Conservation (phyloP, 2,113 vertebrate genomes). For the Anthoscopus minutus region DNA sequence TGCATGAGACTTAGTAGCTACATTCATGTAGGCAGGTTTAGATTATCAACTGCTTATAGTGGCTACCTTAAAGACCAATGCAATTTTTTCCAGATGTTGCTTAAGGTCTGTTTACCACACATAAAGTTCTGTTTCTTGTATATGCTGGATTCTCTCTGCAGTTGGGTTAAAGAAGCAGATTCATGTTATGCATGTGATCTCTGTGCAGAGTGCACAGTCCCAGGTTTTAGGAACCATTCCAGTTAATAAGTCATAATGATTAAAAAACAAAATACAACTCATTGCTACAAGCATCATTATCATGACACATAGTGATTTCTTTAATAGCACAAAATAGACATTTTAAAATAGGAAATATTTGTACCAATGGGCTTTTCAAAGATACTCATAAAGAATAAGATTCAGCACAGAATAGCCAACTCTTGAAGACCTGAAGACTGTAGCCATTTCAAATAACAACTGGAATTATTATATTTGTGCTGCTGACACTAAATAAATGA, state of each 20-base stretch:
- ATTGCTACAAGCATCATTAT: background rate
- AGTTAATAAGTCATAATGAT: slow-evolving; percentile 2
- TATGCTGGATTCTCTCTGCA: background rate
- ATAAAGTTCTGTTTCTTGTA: background rate
- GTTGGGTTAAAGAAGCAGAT: background rate
- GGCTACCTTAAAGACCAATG: background rate
- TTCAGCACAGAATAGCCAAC: background rate
- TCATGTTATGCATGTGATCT: background rate
- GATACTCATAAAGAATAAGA: background rate
- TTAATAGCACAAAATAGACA: background rate
- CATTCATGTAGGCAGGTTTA: background rate
- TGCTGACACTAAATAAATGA: background rate
- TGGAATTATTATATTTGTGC: background rate
- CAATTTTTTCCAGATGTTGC: background rate
- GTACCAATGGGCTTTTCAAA: background rate
- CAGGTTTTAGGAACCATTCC: slow-evolving; percentile 26
- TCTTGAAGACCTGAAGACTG: background rate
- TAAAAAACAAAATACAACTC: slow-evolving; percentile 30
- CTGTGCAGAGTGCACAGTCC: background rate
- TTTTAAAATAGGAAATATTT: slow-evolving; percentile 15
- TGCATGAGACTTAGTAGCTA: background rate
- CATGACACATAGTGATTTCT: background rate
- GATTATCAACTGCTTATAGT: background rate
- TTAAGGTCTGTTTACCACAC: background rate
- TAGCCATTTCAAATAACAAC: background rate